A percentile compares a stretch with the other conserved stretches of the same genome.
These are phyloP conservation scores for Sebastiscus tertius DNA, from an alignment of 2,797 vertebrate species.

Conservation along the genomic window DNA sequence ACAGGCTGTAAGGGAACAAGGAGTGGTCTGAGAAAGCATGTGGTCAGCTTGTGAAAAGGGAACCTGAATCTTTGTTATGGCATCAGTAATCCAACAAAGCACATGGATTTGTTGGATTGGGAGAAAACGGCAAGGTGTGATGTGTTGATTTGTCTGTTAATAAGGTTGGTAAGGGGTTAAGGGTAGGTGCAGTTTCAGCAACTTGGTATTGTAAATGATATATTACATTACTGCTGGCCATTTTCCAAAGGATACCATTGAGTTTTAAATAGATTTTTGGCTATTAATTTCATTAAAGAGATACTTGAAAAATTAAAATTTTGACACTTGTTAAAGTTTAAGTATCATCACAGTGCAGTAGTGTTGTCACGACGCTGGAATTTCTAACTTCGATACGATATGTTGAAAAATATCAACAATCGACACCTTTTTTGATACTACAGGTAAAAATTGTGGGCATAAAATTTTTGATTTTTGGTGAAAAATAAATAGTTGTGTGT, in stretches of 20 bases:
- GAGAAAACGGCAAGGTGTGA: too few species aligned
- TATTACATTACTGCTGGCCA: not conserved
- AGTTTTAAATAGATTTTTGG: not conserved
- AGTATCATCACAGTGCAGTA: not conserved
- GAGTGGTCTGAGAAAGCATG: not conserved
- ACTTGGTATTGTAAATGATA: not conserved
- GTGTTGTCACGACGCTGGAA: too few species aligned
- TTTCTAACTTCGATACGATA: too few species aligned
- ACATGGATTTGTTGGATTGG: too few species aligned
- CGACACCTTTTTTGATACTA: too few species aligned
- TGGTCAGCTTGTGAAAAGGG: not conserved
- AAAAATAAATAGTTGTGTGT: too few species aligned
- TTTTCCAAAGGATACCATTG: not conserved
- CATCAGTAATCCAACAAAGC: not conserved
- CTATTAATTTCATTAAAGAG: not conserved
- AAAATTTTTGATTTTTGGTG: too few species aligned
- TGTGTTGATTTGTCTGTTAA: too few species aligned
- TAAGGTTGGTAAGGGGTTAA: too few species aligned
- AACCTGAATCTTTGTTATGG: not conserved
- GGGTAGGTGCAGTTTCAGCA: not conserved
- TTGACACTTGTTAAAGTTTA: not conserved
- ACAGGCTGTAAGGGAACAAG: not conserved
- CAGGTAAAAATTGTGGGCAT: too few species aligned
- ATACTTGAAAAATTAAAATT: not conserved
- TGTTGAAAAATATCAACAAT: too few species aligned